phyloP scores from a whole-genome alignment of 2,113 vertebrate species.

The Neotoma lepida region DNA sequence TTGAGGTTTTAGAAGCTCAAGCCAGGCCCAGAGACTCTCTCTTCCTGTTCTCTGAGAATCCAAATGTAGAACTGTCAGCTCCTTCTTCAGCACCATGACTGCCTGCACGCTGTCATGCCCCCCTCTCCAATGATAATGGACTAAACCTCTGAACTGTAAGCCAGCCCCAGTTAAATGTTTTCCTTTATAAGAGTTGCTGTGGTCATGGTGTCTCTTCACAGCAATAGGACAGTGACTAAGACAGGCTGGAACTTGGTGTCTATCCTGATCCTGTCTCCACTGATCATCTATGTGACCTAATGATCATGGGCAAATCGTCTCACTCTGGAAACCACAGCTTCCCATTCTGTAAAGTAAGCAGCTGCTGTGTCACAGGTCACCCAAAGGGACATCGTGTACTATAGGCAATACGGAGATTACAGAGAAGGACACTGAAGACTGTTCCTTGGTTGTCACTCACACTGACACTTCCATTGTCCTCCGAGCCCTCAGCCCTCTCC shows the following conservation, averaged over 20 bases:
- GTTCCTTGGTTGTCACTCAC: background rate
- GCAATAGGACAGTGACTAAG: background rate
- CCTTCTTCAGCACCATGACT: background rate
- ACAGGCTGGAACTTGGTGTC: background rate
- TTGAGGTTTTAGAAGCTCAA: background rate
- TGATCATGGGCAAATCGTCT: background rate
- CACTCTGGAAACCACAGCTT: slow-evolving; percentile 55
- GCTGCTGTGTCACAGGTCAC: background rate
- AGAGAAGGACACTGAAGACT: background rate
- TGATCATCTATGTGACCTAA: background rate
- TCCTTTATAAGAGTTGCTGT: background rate
- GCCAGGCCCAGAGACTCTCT: background rate
- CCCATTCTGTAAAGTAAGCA: slow-evolving; percentile 61
- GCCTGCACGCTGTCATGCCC: background rate
- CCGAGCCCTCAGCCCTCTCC: background rate
- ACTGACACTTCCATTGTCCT: background rate
- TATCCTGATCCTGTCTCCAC: background rate
- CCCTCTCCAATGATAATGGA: background rate
- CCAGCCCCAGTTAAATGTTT: background rate
- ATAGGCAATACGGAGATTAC: background rate
- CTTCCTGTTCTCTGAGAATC: background rate
- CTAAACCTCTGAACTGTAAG: background rate
- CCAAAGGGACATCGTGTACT: background rate
- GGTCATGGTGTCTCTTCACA: background rate
- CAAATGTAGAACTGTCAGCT: background rate